Evolutionary conservation across 2,888 invertebrate genomes (phyloP), one percentile per base, ranked within the genome.

Genomic region (Pogonocherus hispidulus): DNA sequence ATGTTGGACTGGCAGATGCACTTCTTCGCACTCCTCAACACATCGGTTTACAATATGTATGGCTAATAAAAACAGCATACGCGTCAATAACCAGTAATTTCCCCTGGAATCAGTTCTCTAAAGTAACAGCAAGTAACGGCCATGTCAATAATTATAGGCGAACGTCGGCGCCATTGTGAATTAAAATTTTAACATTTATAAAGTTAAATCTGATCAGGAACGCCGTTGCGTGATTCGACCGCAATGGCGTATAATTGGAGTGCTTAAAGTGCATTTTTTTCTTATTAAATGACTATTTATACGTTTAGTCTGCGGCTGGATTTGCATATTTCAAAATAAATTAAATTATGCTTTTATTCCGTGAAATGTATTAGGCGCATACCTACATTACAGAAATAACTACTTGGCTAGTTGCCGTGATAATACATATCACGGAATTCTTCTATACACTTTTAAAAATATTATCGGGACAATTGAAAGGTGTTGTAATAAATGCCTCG

Each of bases 191-290:
- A 55, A 63, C 59, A 54, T 66, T 62, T 65, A 56, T 66, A 62
- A 49, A 71, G 63, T 62, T 57, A 55, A 66, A 72, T 72, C 70
- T 67, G 70, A 70, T 73, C 72, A 69, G 32, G 22, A 72, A 65
- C 66, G 63, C n/a, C 16, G 41, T 76, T 60, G 76, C 76, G 74
- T 76, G 76, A 72, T 69, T 57, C 62, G 54, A 69, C 56, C 63
- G 67, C 73, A 74, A 76, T 73, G 74, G 74, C 66, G 59, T 57
- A 67, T 74, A 74, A 76, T 74, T 76, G 63, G 63, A 62, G 72
- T 65, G 57, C 69, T 67, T 59, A 59, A 47, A 47, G 18, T 32
- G 18, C 18, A 19, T 44, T 59, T 59, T 59, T 59, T 59, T 35
- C 27, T 23, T 41, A 16, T 59, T 47, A 47, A 47, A 59, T 47